Base-by-base conservation (phyloP, 2,888 invertebrate species). In the Chalcosyrphus nemorum region DNA sequence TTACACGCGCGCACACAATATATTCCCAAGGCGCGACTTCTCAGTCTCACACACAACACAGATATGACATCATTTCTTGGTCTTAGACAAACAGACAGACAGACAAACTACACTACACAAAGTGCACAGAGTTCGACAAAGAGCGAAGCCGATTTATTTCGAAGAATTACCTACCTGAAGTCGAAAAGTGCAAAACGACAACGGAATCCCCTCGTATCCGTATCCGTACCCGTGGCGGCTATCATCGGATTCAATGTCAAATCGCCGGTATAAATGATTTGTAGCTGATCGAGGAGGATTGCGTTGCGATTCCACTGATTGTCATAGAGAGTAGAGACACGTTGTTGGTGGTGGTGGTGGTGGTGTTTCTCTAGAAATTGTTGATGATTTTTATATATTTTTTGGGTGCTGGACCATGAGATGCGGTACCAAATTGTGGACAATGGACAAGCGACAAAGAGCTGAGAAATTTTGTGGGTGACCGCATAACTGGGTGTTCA, bases 101-200 rank as follows among this genome's bases (percentile, higher is more conserved):
- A n/a, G n/a, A n/a, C n/a, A n/a, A 61, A 63, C 13, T 65, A 38
- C 59, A 77, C 43, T 32, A 66, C 29, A 47, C 65, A 56, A 35
- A 81, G 70, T 71, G 71, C 81, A 81, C 76, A 71, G 32, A 76
- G 38, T 52, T n/a, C n/a, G n/a, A n/a, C 66, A 41, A 35, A 57
- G 38, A 57, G 19, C 56, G 35, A 76, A 75, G 63, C 70, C 81
- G 77, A 66, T 65, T 65, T 41, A 57, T 59, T 81, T 82, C 72
- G 72, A 72, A 50, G 82, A 78, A 82, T 63, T 50, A 82, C 63
- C 68, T 82, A 82, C 82, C 82, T 78, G 78, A 81, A 81, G 65
- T 61, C 59, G 17, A 56, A 32, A 59, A 71, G 57, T 76, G 81
- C 81, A 57, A 81, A 70, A 56, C 13, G 9, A 56, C 57, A 43